These are phyloP conservation scores for Scolopax mira DNA, from an alignment of 2,113 vertebrate genomes.

Conservation along the genomic window DNA sequence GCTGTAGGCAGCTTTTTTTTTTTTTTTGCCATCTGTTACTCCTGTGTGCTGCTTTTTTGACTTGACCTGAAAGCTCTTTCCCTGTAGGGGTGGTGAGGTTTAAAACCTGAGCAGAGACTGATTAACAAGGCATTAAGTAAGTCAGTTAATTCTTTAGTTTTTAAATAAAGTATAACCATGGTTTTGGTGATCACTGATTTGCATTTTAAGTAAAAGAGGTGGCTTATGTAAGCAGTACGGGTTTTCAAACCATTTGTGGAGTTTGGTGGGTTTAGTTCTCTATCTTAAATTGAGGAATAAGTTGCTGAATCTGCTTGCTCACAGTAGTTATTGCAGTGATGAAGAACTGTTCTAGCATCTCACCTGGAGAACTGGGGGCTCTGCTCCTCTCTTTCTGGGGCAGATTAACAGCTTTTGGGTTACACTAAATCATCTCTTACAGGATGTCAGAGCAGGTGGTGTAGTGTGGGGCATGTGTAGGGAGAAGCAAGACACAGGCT, in stretches of 20 bases:
- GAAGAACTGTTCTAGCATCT: neutral
- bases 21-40: neutral
- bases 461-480: neutral
- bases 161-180: neutral
- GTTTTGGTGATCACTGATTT: neutral
- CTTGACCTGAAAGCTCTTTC: neutral
- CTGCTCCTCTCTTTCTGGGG: neutral
- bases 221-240: neutral
- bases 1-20: neutral
- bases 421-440: neutral
- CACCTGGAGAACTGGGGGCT: neutral
- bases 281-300: neutral
- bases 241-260: neutral
- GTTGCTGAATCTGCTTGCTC: neutral
- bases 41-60: neutral
- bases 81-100: neutral
- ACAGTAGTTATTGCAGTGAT: neutral
- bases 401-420: neutral
- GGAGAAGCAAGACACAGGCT: neutral
- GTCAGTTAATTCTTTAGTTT: constrained; percentile 19
- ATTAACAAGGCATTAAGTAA: constrained; percentile 19
- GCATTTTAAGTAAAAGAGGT: neutral
- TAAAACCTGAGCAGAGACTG: neutral
- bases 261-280: neutral
- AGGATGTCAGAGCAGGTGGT: neutral